phyloP scores from a whole-genome alignment of 2,113 vertebrate species.

The Oreochromis niloticus region DNA sequence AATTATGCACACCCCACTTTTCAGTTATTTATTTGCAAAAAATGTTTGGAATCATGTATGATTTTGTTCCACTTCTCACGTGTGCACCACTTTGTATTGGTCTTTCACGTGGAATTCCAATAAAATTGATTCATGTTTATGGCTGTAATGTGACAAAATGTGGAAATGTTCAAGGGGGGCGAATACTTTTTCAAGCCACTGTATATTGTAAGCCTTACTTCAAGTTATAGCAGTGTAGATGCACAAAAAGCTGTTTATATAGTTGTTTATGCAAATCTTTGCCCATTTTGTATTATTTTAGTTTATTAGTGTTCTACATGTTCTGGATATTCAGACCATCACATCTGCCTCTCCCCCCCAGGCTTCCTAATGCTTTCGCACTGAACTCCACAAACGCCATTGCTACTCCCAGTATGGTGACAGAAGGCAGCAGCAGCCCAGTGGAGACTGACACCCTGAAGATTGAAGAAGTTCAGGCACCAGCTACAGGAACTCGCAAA shows the following conservation, averaged over 20 bases:
- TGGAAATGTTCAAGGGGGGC: too few relatives aligned
- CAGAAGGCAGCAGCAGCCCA: slow-evolving; percentile 65
- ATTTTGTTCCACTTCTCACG: too few relatives aligned
- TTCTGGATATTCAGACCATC: neutral
- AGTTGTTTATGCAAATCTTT: neutral
- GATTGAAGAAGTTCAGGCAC: slow-evolving; percentile 85
- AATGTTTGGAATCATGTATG: too few relatives aligned
- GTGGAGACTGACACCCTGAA: slow-evolving; percentile 76
- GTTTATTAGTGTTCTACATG: neutral
- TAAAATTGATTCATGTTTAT: too few relatives aligned
- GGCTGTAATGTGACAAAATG: too few relatives aligned
- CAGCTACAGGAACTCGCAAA: slow-evolving; percentile 86
- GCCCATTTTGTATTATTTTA: neutral
- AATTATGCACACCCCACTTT: too few relatives aligned
- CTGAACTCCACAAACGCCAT: slow-evolving; percentile 69
- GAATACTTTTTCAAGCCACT: too few relatives aligned
- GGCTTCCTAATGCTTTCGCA: slow-evolving; percentile 85
- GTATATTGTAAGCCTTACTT: neutral
- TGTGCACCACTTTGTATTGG: too few relatives aligned
- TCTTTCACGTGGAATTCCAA: too few relatives aligned
- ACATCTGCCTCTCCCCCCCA: slow-evolving; percentile 22
- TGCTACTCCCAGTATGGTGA: slow-evolving; percentile 49
- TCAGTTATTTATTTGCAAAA: too few relatives aligned
- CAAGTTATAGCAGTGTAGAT: neutral
- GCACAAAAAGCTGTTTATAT: neutral